phyloP scores from a whole-genome alignment of 2,113 vertebrate species.

The Litocranius walleri region DNA sequence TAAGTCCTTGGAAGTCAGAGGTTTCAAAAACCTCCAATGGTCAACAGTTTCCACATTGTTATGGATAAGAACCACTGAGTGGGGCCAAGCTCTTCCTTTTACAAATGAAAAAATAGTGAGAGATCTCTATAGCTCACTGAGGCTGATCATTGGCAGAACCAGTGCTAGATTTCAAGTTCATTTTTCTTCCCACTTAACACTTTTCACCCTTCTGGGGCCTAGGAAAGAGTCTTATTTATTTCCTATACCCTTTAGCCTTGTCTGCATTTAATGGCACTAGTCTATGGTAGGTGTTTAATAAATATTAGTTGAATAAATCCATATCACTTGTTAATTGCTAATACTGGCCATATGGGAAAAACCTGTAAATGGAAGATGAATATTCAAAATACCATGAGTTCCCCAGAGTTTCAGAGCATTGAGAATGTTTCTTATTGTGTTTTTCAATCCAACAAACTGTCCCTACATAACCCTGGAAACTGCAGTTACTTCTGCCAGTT shows the following conservation, averaged over 20 bases:
- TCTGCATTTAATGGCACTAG: not conserved
- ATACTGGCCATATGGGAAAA: not conserved
- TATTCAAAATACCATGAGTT: not conserved
- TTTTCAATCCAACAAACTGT: not conserved
- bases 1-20: not conserved
- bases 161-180: not conserved
- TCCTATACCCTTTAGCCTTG: not conserved
- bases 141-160: not conserved
- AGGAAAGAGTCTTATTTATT: not conserved
- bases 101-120: not conserved
- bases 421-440: not conserved
- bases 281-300: not conserved
- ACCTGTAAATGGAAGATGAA: not conserved
- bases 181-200: not conserved
- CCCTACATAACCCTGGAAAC: not conserved
- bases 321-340: not conserved
- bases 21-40: not conserved
- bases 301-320: not conserved
- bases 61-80: not conserved
- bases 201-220: not conserved
- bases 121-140: fast-evolving
- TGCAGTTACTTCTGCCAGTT: not conserved
- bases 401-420: not conserved
- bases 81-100: not conserved
- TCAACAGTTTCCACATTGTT: not conserved